Conservation (phyloP, 2,888 invertebrate genomes). For the Epistrophella euchroma region DNA sequence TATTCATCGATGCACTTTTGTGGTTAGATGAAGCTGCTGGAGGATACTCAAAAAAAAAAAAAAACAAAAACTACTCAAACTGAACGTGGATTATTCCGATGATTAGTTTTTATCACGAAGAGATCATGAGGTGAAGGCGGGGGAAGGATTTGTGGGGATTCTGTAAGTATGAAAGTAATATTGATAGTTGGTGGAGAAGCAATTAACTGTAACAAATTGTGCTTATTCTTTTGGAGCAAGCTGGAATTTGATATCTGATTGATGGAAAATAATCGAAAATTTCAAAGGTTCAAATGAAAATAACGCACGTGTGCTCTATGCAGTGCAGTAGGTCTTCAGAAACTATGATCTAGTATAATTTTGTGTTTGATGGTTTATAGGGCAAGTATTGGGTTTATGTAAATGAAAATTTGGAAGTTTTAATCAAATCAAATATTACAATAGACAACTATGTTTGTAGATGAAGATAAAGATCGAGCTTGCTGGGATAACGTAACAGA, state of each 20-base stretch:
- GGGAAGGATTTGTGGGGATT: background rate
- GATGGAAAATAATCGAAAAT: background rate
- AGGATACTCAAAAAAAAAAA: conserved; percentile 4
- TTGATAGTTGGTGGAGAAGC: conserved; percentile 22
- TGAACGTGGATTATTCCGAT: conserved; percentile 51
- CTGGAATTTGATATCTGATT: conserved; percentile 14
- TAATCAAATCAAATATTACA: too few relatives aligned
- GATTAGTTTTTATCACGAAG: conserved; percentile 47
- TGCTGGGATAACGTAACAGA: too few relatives aligned
- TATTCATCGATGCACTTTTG: conserved; percentile 52
- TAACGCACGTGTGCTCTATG: background rate
- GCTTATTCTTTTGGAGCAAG: background rate
- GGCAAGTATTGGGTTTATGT: too few relatives aligned
- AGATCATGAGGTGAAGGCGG: background rate
- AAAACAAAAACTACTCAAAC: background rate
- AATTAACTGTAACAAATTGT: conserved; percentile 18
- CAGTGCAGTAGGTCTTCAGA: too few relatives aligned
- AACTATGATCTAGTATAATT: background rate
- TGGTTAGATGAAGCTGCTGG: background rate
- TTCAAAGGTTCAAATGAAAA: background rate
- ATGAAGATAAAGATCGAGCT: too few relatives aligned
- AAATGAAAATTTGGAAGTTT: too few relatives aligned
- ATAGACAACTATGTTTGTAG: too few relatives aligned
- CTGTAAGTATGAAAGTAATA: background rate
- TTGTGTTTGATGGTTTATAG: too few relatives aligned